Percentiles rank a stretch among this genome's conserved stretches.
These are phyloP conservation scores for Chouioia cunea DNA, from an alignment of 2,888 invertebrate genomes.

Conservation along the genomic window DNA sequence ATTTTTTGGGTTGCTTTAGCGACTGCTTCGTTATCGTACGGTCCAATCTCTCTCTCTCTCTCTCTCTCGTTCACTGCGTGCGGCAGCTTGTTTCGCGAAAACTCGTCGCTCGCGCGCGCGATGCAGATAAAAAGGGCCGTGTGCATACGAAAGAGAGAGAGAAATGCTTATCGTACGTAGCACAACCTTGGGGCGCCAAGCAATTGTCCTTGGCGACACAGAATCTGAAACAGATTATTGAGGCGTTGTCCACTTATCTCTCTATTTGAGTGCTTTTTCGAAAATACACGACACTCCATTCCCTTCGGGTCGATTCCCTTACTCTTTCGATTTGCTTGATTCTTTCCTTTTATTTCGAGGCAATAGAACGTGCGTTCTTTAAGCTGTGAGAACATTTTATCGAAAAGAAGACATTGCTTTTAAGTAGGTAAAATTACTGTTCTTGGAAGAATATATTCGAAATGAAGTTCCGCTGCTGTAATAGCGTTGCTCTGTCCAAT, in stretches of 20 bases:
- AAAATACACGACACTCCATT: background rate
- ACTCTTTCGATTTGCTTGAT: too few relatives aligned
- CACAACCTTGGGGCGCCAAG: slow-evolving; percentile 28
- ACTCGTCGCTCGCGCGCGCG: slow-evolving; percentile 35
- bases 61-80: slow-evolving; percentile 6
- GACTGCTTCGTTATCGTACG: slow-evolving; percentile 55
- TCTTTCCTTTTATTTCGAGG: too few relatives aligned
- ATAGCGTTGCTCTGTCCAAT: too few relatives aligned
- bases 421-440: too few relatives aligned
- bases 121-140: slow-evolving; percentile 42
- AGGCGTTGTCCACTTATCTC: background rate
- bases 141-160: slow-evolving; percentile 16
- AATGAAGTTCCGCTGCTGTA: too few relatives aligned
- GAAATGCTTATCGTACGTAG: slow-evolving; percentile 27
- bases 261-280: slow-evolving; percentile 9
- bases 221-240: slow-evolving; percentile 11
- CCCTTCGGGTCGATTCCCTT: too few relatives aligned
- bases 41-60: slow-evolving; percentile 56
- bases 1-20: slow-evolving; percentile 45
- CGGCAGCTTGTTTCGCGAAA: slow-evolving; percentile 45
- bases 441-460: too few relatives aligned
- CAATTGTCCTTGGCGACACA: slow-evolving; percentile 37
- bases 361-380: too few relatives aligned
- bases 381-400: too few relatives aligned
- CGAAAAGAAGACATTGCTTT: too few relatives aligned